A percentile compares a stretch with the other conserved stretches of the same genome.
Evolutionary conservation across 2,888 invertebrate genomes (phyloP).

Genomic region (Pocota personata): DNA sequence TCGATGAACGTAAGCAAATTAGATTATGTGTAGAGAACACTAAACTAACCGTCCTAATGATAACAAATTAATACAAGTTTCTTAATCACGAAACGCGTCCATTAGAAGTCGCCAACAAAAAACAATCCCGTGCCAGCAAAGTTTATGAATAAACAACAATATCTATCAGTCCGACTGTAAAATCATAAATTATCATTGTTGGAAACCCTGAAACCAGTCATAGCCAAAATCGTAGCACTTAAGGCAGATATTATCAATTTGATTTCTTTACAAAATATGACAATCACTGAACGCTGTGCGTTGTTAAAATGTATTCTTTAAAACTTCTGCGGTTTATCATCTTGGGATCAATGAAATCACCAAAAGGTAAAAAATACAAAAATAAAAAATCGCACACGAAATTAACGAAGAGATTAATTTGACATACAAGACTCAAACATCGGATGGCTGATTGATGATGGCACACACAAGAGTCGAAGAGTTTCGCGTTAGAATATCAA

Average conservation of each 20-base stretch:
- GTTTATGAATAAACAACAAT: neutral
- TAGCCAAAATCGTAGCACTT: neutral
- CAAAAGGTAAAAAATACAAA: neutral
- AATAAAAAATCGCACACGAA: neutral
- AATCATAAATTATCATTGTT: neutral
- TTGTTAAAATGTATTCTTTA: neutral
- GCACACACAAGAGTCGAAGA: neutral
- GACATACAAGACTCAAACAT: neutral
- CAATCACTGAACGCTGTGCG: neutral
- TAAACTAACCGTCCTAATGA: conserved; percentile 5
- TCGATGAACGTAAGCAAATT: neutral
- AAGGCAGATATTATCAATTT: conserved; percentile 26
- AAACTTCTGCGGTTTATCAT: neutral
- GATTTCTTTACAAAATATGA: neutral
- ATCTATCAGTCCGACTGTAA: neutral
- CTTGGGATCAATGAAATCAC: conserved; percentile 13
- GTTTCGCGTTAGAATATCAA: conserved; percentile 29
- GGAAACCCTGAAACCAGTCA: conserved; percentile 7
- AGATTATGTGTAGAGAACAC: neutral
- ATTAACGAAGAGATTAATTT: neutral
- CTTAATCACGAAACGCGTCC: conserved; percentile 11
- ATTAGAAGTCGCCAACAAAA: neutral
- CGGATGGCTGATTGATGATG: conserved; percentile 26
- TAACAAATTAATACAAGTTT: conserved; percentile 26
- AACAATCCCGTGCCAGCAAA: neutral